phyloP scores from a whole-genome alignment of 2,113 vertebrate genomes.

The Plestiodon gilberti region DNA sequence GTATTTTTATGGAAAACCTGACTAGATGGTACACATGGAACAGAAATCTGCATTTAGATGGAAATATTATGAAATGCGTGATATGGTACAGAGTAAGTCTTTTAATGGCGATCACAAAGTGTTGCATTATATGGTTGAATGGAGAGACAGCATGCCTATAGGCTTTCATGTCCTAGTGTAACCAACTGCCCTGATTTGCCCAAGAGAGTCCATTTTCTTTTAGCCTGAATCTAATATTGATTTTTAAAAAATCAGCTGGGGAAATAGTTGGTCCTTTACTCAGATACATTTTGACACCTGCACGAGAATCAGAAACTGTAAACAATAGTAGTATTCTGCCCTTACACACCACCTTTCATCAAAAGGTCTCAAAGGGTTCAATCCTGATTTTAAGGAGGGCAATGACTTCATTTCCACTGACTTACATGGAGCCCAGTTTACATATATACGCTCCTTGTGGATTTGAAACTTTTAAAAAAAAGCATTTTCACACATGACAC shows the following conservation, averaged over 20 bases:
- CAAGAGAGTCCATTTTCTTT: slow-evolving; percentile 63
- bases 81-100: slow-evolving; percentile 70
- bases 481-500: background rate
- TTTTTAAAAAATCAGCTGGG: slow-evolving; percentile 9
- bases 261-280: slow-evolving; percentile 24
- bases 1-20: slow-evolving; percentile 82
- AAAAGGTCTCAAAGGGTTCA: slow-evolving; percentile 18
- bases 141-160: slow-evolving; percentile 68
- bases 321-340: slow-evolving; percentile 25
- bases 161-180: slow-evolving; percentile 66
- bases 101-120: slow-evolving; percentile 75
- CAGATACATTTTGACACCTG: slow-evolving; percentile 31
- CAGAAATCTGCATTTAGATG: slow-evolving; percentile 88
- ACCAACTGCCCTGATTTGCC: slow-evolving; percentile 68
- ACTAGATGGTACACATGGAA: slow-evolving; percentile 73
- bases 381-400: slow-evolving; percentile 19
- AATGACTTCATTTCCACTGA: slow-evolving; percentile 1
- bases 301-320: slow-evolving; percentile 14
- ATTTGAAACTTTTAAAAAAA: background rate
- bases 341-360: slow-evolving; percentile 18
- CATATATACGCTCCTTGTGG: background rate
- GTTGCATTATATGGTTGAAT: slow-evolving; percentile 76
- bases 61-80: slow-evolving; percentile 83
- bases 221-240: slow-evolving; percentile 58
- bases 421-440: background rate